Percentiles rank a stretch among this genome's conserved stretches.
Conservation (phyloP, 2,113 vertebrate genomes). For the Himantopus leucocephalus region DNA sequence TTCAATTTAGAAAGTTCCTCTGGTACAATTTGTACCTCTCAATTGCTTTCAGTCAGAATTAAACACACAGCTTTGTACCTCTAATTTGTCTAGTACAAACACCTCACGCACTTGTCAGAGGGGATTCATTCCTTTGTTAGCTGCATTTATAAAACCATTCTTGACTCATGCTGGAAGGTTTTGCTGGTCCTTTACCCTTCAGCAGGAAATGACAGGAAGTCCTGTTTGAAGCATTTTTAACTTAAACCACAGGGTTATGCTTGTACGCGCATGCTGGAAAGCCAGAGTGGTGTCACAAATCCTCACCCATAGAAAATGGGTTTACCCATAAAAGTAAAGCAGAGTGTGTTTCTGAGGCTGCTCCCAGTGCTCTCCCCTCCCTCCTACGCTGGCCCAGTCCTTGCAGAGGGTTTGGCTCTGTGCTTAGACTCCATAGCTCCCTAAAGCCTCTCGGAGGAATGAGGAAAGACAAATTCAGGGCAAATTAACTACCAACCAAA, state of each 20-base stretch:
- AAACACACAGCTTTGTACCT: conserved; percentile 38
- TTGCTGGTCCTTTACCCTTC: conserved; percentile 48
- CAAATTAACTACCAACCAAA: not conserved
- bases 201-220: not conserved
- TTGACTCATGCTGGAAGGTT: conserved; percentile 49
- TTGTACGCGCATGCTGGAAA: not conserved
- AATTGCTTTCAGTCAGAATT: conserved; percentile 63
- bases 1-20: conserved; percentile 50
- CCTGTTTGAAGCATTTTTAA: not conserved
- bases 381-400: not conserved
- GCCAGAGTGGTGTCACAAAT: not conserved
- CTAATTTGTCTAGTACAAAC: conserved; percentile 59
- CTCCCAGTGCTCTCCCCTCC: not conserved
- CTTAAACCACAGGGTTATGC: not conserved
- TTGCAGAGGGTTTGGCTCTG: not conserved
- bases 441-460: not conserved
- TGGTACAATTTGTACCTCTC: conserved; percentile 40
- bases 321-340: not conserved
- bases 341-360: not conserved
- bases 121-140: conserved; percentile 48
- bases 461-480: not conserved
- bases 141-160: conserved; percentile 23
- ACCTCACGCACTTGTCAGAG: conserved; percentile 50
- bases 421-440: not conserved
- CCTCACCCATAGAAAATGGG: not conserved